Conservation (phyloP, 2,888 invertebrate species). For the Nipponacmea schrenckii region DNA sequence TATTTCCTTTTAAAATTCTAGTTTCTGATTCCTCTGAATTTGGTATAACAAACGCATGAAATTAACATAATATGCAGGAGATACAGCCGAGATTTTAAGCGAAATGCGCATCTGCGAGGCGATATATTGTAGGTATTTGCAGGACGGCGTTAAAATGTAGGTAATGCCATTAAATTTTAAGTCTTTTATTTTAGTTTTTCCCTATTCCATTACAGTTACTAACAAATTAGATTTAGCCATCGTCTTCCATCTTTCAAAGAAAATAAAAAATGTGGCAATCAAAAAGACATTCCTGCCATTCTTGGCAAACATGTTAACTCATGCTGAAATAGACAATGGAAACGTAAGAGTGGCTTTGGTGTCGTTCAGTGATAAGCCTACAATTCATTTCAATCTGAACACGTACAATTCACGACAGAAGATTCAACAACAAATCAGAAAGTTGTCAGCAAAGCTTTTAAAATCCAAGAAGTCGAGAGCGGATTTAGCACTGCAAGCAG, state of each 20-base stretch:
- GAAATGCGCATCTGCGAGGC: too few relatives aligned
- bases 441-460: background rate
- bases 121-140: too few relatives aligned
- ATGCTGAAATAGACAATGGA: conserved; percentile 34
- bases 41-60: too few relatives aligned
- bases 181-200: too few relatives aligned
- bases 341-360: conserved; percentile 41
- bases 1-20: too few relatives aligned
- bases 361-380: conserved; percentile 34
- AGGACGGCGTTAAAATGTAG: too few relatives aligned
- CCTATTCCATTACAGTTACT: background rate
- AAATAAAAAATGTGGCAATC: background rate
- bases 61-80: too few relatives aligned
- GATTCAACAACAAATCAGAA: background rate
- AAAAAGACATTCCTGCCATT: background rate
- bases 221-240: background rate
- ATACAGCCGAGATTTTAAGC: too few relatives aligned
- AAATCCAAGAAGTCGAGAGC: background rate
- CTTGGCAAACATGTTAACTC: background rate
- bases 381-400: background rate
- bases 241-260: background rate
- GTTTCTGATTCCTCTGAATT: too few relatives aligned
- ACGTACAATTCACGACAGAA: background rate
- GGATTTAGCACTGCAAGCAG: background rate
- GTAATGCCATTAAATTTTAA: too few relatives aligned